Conservation (phyloP, 2,888 invertebrate species). For the Drosophila histrio region DNA sequence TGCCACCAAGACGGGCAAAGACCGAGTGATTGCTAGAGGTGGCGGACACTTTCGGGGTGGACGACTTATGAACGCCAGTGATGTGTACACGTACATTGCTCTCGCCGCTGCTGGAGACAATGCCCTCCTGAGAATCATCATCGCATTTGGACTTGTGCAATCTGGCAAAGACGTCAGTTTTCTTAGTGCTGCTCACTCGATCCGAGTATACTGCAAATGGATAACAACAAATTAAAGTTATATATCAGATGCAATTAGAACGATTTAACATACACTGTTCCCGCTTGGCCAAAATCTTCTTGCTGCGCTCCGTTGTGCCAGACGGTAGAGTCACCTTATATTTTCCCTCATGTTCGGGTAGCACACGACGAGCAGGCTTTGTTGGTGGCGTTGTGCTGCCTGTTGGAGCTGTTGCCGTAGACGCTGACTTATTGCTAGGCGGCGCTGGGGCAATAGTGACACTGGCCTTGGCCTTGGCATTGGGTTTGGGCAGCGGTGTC, state of each 20-base stretch:
- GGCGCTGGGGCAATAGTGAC: background rate
- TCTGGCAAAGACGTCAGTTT: constrained; percentile 80
- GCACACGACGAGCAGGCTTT: constrained; percentile 82
- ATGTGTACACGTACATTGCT: constrained; percentile 68
- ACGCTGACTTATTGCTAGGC: constrained; percentile 34
- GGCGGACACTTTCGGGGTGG: constrained; percentile 14
- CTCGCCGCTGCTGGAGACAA: constrained; percentile 63
- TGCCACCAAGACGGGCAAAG: constrained; percentile 83
- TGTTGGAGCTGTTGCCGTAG: constrained; percentile 1
- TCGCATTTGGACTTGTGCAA: constrained; percentile 64
- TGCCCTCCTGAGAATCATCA: constrained; percentile 64
- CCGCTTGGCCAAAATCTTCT: constrained; percentile 84
- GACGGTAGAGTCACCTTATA: constrained; percentile 86
- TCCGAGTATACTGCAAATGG: constrained; percentile 79
- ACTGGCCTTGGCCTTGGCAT: background rate
- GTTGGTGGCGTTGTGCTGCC: constrained; percentile 57
- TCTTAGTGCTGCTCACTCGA: constrained; percentile 71
- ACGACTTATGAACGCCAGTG: constrained; percentile 56
- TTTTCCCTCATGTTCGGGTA: constrained; percentile 86
- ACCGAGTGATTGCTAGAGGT: constrained; percentile 75
- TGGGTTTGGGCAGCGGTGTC: constrained; percentile 80
- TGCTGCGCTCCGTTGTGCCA: constrained; percentile 85
- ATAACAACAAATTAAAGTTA: background rate
- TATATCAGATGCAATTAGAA: background rate
- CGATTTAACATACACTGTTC: constrained; percentile 77